A percentile compares a stretch with the other conserved stretches of the same genome.
phyloP scores from a whole-genome alignment of 2,888 invertebrate genomes.

The Cosmopolites sordidus region DNA sequence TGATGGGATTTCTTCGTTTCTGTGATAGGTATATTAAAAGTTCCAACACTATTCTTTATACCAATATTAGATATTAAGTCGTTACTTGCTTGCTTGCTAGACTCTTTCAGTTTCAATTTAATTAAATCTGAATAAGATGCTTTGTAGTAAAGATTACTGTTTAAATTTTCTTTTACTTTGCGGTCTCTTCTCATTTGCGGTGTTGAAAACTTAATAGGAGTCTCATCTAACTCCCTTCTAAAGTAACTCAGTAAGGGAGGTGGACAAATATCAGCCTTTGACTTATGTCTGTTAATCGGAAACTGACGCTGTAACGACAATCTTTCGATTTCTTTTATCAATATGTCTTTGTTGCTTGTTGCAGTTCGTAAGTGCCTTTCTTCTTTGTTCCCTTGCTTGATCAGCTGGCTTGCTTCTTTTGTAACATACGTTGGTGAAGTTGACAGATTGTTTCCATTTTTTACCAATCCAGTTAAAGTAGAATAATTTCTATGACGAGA shows the following conservation, averaged over 20 bases:
- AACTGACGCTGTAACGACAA: background rate
- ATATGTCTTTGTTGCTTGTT: background rate
- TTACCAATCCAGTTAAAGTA: background rate
- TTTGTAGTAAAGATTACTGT: constrained; percentile 5
- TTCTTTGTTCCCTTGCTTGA: background rate
- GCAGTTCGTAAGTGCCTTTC: background rate
- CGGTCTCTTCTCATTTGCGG: constrained; percentile 8
- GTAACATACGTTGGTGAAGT: background rate
- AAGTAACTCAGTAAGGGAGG: background rate
- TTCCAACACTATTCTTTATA: too few species aligned
- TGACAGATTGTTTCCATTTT: background rate
- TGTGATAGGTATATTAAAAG: too few species aligned
- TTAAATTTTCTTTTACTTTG: constrained; percentile 10
- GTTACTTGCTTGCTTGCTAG: too few species aligned
- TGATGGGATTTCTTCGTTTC: too few species aligned
- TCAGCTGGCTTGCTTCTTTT: background rate
- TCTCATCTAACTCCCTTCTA: background rate
- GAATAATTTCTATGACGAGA: constrained; percentile 7
- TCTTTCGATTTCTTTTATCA: background rate
- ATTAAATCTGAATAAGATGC: constrained; percentile 21
- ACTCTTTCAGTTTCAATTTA: constrained; percentile 9
- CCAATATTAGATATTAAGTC: too few species aligned
- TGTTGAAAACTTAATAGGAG: constrained; percentile 7
- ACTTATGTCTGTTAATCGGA: background rate
- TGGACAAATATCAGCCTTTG: background rate